Percentiles rank a stretch among this genome's conserved stretches.
Conservation (phyloP, 2,113 vertebrate species). For the Salvator merianae region DNA sequence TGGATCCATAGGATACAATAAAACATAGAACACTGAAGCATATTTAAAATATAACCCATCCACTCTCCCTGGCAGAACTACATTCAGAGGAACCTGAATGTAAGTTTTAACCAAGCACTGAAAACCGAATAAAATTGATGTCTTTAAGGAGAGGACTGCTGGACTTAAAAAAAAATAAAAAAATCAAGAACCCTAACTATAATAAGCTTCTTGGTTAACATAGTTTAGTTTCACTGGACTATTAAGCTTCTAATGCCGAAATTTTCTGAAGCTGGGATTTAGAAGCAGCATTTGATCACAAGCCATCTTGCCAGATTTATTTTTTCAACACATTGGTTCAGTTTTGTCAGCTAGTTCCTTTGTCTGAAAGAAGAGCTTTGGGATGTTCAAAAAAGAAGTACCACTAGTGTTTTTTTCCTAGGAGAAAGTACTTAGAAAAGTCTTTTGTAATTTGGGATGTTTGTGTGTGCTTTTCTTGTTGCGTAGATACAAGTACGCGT, state of each 20-base stretch:
- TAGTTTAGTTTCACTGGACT: background rate
- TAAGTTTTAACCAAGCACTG: background rate
- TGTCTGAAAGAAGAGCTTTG: background rate
- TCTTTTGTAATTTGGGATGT: background rate
- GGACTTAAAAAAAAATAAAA: background rate
- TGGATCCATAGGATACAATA: too few species aligned
- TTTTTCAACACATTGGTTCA: background rate
- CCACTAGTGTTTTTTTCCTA: background rate
- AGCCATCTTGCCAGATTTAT: slow-evolving; percentile 18
- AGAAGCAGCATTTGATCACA: slow-evolving; percentile 9
- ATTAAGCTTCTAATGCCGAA: background rate
- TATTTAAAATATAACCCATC: too few species aligned
- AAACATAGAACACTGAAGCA: too few species aligned
- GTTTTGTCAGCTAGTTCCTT: slow-evolving; percentile 21
- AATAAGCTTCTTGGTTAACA: background rate
- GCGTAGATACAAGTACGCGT: slow-evolving; percentile 1
- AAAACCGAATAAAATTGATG: too few species aligned
- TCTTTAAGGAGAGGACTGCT: too few species aligned
- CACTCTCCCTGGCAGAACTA: background rate
- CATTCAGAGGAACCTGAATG: too few species aligned
- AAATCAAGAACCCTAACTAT: background rate
- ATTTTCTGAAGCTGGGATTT: slow-evolving; percentile 13
- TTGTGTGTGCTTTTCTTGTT: slow-evolving; percentile 23
- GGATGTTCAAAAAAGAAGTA: slow-evolving; percentile 23
- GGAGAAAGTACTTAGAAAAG: slow-evolving; percentile 21